Evolutionary conservation across 2,888 invertebrate genomes (phyloP), one percentile per base, ranked within the genome.

Genomic region (Ditula angustiorana): DNA sequence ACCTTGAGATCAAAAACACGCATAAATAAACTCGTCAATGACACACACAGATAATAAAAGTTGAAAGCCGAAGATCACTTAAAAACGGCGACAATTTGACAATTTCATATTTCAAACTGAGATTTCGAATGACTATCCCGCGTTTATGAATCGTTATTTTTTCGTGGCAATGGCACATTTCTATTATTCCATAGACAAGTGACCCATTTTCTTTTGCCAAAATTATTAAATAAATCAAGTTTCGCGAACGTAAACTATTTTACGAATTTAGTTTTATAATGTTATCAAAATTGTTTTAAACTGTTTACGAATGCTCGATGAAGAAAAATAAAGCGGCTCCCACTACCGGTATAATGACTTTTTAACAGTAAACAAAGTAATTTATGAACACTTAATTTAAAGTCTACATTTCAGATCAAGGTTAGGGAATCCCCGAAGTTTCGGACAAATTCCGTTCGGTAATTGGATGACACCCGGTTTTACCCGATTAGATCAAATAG

Each of bases 1-100:
- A 64, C 64, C 58, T 64, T 64, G 53, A 59, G 59, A 64, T 59
- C 47, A 59, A 59, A 37, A 30, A 35, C 50, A 41, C 21, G 23
- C 58, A 53, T 53, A 53, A 64, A 53, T 59, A 53, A 47, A 37
- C 8, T 16, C 33, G 50, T 26, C 52, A 63, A 57, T 57, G 62
- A 33, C 49, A 35, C 41, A 35, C 41, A 11, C 41, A 46, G 26
- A 58, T 46, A 11, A 41, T 56, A 62, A 56, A 56, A 53, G 23
- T 47, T 37, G 52, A 58, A 58, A 64, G 57, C 16, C 19, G 41
- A 57, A 58, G 35, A 23, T 23, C 26, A 33, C 13, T 19, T 7
- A 47, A 11, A 47, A 47, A 35, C 53, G 35, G 44, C 33, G 50
- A 19, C 26, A 16, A 59, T 59, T 50, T 53, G 50, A 19, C 26